Evolutionary conservation across 2,888 invertebrate genomes (phyloP), one percentile per base, ranked within the genome.

Genomic region (Neoascia interrupta): DNA sequence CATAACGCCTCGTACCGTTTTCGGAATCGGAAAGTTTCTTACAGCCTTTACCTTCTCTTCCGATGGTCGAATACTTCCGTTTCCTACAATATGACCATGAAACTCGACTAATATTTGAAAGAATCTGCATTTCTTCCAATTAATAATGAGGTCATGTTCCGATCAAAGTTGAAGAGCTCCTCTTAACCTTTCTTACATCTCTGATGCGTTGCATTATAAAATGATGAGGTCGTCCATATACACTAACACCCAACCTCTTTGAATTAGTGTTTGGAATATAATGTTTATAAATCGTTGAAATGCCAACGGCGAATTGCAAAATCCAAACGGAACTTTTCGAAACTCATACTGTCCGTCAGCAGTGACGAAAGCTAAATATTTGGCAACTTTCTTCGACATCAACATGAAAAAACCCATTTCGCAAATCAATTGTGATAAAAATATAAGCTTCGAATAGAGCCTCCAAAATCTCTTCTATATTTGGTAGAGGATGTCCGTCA

Each of bases 311-410:
- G 82, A 83, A 15, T 85, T 86, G 36, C 84, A 86, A 3, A 87
- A 47, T 2, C 87, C 88, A 82, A 88, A 89, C 0, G 88, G 87
- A 36, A 83, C n/a, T 6, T 34, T 34, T 5, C 11, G 5, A n/a
- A 34, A 34, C 1, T 34, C 34, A 13, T 11, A 34, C 13, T 34
- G 13, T 11, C 34, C 11, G 5, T 34, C 34, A 5, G 34, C 11
- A 11, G 41, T 19, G 11, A 34, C 13, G 5, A 34, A 34, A 4
- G n/a, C 11, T 3, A 13, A 39, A 87, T 79, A 64, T 79, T 10
- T 6, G 5, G 16, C 28, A 37, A 0, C 4, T 5, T 5, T 13
- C n/a, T 1, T 28, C 31, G 5, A 43, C 16, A 6, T 26, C 13
- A 0, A 56, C 43, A 6, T 81, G 68, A 11, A 79, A 56, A 37